These are phyloP conservation scores for Lepidonotus clava DNA, from an alignment of 2,888 invertebrate species.

Conservation along the genomic window DNA sequence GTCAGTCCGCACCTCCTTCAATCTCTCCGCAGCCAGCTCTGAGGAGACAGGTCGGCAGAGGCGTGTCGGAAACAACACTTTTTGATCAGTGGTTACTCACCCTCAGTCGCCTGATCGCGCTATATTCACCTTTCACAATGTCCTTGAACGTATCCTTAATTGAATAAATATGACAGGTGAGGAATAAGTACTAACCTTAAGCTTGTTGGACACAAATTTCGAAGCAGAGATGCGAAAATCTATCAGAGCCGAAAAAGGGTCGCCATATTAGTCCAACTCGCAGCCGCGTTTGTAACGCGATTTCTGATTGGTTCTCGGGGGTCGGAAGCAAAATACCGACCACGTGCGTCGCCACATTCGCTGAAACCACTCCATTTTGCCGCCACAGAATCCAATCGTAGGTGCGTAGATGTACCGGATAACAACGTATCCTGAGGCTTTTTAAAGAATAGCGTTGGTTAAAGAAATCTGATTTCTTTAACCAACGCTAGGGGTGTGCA, in stretches of 20 bases:
- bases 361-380: not conserved
- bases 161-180: not conserved
- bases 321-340: not conserved
- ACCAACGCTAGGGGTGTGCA: too few species aligned
- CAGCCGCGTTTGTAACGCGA: not conserved
- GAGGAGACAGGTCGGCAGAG: too few species aligned
- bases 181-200: constrained; percentile 2
- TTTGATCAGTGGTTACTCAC: not conserved
- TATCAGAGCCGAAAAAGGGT: constrained; percentile 55
- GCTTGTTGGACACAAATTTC: constrained; percentile 49
- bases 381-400: too few species aligned
- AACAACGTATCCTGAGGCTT: too few species aligned
- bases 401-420: too few species aligned
- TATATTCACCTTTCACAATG: not conserved
- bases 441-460: too few species aligned
- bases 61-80: constrained; percentile 5
- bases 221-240: constrained; percentile 54
- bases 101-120: not conserved
- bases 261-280: constrained; percentile 53
- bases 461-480: too few species aligned
- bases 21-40: too few species aligned
- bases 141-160: not conserved
- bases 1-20: too few species aligned
- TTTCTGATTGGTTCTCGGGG: not conserved
- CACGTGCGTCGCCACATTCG: not conserved